phyloP scores from a whole-genome alignment of 2,113 vertebrate species.

The Halichoeres trimaculatus region DNA sequence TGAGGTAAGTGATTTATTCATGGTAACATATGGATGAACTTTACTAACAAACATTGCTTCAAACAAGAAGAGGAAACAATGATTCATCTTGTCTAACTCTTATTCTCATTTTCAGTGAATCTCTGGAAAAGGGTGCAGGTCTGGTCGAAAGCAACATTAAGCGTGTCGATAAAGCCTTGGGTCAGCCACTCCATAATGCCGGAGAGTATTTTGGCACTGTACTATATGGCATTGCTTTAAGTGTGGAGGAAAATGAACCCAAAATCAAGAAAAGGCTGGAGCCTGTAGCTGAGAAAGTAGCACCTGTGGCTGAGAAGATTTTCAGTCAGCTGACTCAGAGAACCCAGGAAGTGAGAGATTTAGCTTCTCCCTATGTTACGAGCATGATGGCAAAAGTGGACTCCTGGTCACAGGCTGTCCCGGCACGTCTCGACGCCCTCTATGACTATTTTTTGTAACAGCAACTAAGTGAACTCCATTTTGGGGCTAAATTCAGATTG shows the following conservation, averaged over 20 bases:
- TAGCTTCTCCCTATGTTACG: background rate
- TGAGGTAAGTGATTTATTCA: background rate
- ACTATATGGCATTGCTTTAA: background rate
- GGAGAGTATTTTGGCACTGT: too few relatives aligned
- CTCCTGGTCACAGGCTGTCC: too few relatives aligned
- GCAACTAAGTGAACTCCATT: background rate
- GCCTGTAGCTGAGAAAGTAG: too few relatives aligned
- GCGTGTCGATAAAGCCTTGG: background rate
- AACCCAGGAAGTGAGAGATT: background rate
- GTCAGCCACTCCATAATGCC: background rate
- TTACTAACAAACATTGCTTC: background rate
- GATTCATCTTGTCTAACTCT: background rate
- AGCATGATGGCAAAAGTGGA: background rate
- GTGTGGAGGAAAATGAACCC: too few relatives aligned
- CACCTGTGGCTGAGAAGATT: background rate
- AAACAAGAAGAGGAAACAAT: background rate
- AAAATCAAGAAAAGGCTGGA: too few relatives aligned
- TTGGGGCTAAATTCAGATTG: too few relatives aligned
- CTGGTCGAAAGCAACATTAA: background rate
- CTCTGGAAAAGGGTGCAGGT: background rate
- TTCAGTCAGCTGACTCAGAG: background rate
- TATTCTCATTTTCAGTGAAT: background rate
- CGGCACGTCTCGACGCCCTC: background rate
- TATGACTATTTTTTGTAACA: background rate
- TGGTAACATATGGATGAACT: too few relatives aligned